Conservation (phyloP, 2,113 vertebrate genomes). For the Seriola quinqueradiata region DNA sequence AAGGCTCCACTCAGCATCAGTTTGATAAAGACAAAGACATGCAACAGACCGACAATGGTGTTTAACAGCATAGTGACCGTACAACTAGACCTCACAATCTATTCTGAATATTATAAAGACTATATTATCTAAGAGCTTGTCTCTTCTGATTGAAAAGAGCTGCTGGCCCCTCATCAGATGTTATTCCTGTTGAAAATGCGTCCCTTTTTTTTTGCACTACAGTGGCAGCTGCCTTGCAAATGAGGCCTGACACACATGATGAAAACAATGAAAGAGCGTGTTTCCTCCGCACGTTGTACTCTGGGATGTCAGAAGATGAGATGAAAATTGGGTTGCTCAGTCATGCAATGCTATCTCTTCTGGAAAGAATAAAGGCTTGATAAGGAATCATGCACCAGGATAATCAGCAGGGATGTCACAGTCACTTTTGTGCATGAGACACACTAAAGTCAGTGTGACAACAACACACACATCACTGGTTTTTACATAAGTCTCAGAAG, state of each 20-base stretch:
- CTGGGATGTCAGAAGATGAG: conserved; percentile 27
- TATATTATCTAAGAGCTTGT: neutral
- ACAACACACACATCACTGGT: conserved; percentile 14
- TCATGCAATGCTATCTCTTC: conserved; percentile 37
- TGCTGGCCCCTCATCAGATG: neutral
- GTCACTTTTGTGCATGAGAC: conserved; percentile 9
- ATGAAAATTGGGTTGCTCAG: conserved; percentile 39
- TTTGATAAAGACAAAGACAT: neutral
- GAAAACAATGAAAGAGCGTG: conserved; percentile 18
- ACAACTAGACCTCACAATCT: neutral
- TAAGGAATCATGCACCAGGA: conserved; percentile 20
- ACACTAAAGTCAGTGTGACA: neutral
- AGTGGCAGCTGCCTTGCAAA: neutral
- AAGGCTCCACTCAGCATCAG: neutral
- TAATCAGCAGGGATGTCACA: conserved; percentile 42
- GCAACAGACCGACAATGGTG: neutral
- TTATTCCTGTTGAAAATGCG: neutral
- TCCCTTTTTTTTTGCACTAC: neutral
- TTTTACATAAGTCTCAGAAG: neutral
- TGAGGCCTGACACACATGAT: neutral
- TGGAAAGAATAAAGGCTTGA: conserved; percentile 28
- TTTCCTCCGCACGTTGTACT: neutral
- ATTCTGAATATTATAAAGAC: neutral
- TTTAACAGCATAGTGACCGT: neutral
- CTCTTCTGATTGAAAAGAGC: neutral